Evolutionary conservation across 1,140 invertebrate genomes (phyloP).

Genomic region (Melitaea cinxia): DNA sequence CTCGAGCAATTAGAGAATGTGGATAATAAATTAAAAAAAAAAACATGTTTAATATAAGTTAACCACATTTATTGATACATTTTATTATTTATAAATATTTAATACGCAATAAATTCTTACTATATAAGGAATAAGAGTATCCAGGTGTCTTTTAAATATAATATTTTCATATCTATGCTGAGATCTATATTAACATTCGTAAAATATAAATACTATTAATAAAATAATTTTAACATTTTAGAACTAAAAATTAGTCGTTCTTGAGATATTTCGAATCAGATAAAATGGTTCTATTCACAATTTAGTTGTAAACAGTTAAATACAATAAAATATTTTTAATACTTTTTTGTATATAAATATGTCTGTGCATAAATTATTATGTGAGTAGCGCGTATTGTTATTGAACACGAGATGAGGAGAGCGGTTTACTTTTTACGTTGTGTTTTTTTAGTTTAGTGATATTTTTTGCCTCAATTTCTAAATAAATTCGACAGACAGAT

Average conservation of each 20-base stretch:
- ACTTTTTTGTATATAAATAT: too few species aligned
- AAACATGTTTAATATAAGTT: background rate
- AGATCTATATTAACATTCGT: slow-evolving; percentile 10
- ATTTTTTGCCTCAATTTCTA: too few species aligned
- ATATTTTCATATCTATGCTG: slow-evolving; percentile 1
- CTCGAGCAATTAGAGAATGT: too few species aligned
- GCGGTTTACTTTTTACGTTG: too few species aligned
- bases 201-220: slow-evolving; percentile 11
- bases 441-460: too few species aligned
- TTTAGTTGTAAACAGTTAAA: too few species aligned
- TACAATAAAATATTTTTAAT: too few species aligned
- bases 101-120: background rate
- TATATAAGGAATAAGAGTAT: background rate
- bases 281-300: background rate
- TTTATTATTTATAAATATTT: background rate
- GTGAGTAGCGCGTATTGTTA: too few species aligned
- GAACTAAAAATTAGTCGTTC: background rate
- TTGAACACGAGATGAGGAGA: too few species aligned
- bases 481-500: too few species aligned
- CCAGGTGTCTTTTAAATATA: background rate
- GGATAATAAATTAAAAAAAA: too few species aligned
- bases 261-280: background rate
- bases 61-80: background rate
- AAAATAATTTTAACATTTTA: slow-evolving; percentile 9
- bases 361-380: too few species aligned